Evolutionary conservation across 2,113 vertebrate species (phyloP).

Genomic region (Hippocampus abdominalis): DNA sequence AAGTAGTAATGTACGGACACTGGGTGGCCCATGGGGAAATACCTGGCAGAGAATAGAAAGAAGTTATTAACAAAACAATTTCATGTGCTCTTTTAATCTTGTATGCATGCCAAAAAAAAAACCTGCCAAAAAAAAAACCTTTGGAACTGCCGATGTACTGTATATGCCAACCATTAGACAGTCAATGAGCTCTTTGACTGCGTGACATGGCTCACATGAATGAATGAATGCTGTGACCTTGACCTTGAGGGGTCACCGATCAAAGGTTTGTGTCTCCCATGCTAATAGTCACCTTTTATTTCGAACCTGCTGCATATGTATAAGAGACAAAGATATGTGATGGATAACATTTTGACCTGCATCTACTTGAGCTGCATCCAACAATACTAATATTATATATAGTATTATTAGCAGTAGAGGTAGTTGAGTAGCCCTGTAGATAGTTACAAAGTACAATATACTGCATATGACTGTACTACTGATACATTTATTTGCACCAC

Average conservation of each 20-base stretch:
- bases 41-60: conserved; percentile 71
- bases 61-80: conserved; percentile 35
- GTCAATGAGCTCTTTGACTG: conserved; percentile 44
- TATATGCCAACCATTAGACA: conserved; percentile 38
- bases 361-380: background rate
- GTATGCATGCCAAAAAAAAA: conserved; percentile 4
- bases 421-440: background rate
- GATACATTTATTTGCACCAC: no score
- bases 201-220: conserved; percentile 31
- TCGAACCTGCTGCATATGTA: background rate
- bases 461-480: no score
- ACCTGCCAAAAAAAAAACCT: conserved; percentile 3
- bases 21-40: conserved; percentile 91
- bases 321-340: conserved; percentile 18
- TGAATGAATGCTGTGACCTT: conserved; percentile 58
- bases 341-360: background rate
- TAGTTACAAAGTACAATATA: no score
- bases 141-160: conserved; percentile 44
- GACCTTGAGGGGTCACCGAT: conserved; percentile 36
- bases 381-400: no score
- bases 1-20: conserved; percentile 95
- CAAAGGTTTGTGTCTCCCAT: conserved; percentile 32
- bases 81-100: conserved; percentile 20
- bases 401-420: no score
- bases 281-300: conserved; percentile 31